Evolutionary conservation across 1,140 invertebrate species (phyloP).

Genomic region (Colletes latitarsis): DNA sequence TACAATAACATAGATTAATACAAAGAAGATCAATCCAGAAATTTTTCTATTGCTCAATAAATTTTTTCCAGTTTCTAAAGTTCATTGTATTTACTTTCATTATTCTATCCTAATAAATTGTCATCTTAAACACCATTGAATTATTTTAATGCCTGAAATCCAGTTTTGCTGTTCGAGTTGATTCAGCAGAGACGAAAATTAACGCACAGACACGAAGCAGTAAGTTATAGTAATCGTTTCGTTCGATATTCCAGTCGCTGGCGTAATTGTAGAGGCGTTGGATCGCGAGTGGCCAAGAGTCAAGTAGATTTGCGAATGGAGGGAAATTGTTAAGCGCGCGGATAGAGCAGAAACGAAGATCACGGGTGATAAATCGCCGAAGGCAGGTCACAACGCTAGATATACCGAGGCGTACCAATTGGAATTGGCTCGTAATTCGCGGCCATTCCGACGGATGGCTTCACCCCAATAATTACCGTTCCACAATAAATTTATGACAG

Average conservation of each 20-base stretch:
- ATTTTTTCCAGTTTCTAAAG: no score
- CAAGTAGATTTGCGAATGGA: conserved; percentile 33
- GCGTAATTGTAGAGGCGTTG: conserved; percentile 16
- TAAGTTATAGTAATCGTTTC: neutral
- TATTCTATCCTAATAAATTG: no score
- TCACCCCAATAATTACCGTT: conserved; percentile 68
- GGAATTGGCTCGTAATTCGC: conserved; percentile 69
- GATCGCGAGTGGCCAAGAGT: conserved; percentile 8
- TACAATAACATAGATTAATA: no score
- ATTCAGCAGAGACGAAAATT: no score
- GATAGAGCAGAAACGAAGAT: conserved; percentile 51
- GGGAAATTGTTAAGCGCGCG: conserved; percentile 57
- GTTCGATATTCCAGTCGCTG: neutral
- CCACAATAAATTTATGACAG: conserved; percentile 70
- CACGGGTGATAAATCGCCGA: conserved; percentile 55
- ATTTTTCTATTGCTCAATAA: no score
- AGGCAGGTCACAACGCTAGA: conserved; percentile 56
- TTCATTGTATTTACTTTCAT: no score
- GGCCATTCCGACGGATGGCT: conserved; percentile 59
- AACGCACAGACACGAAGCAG: no score
- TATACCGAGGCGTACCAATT: conserved; percentile 60
- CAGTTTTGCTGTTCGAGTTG: no score
- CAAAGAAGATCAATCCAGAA: no score
- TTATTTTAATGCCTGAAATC: no score
- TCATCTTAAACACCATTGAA: no score